phyloP scores from a whole-genome alignment of 1,140 invertebrate genomes.

The Cecropterus lyciades region DNA sequence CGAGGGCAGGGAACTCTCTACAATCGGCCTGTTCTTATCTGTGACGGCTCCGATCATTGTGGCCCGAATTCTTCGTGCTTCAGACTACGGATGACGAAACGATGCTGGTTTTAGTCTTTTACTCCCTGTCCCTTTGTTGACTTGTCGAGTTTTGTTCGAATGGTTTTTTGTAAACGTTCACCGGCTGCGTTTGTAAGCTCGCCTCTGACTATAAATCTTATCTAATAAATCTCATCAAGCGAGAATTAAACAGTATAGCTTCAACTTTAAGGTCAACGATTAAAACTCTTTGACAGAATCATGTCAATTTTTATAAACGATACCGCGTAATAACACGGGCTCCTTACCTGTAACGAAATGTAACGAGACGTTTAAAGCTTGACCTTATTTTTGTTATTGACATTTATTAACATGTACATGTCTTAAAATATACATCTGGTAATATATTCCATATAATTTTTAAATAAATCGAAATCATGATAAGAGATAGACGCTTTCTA shows the following conservation, averaged over 20 bases:
- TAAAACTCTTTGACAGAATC: slow-evolving; percentile 37
- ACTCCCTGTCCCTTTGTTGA: slow-evolving; percentile 71
- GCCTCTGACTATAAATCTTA: slow-evolving; percentile 72
- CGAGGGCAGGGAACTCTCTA: slow-evolving; percentile 67
- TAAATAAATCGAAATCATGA: neutral
- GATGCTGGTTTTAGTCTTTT: slow-evolving; percentile 70
- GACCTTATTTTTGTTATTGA: neutral
- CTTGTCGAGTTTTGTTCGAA: slow-evolving; percentile 72
- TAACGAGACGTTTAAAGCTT: neutral
- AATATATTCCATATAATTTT: neutral
- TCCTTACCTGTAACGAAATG: neutral
- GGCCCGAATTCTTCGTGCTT: slow-evolving; percentile 70
- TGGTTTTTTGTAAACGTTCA: slow-evolving; percentile 71
- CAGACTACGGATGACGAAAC: slow-evolving; percentile 73
- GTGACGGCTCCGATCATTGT: slow-evolving; percentile 75
- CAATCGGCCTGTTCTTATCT: slow-evolving; percentile 77
- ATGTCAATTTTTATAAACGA: slow-evolving; percentile 29
- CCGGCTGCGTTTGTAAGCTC: slow-evolving; percentile 63
- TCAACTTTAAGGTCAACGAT: slow-evolving; percentile 43
- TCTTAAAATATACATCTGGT: neutral
- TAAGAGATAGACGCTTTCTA: too few relatives aligned
- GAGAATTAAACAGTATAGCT: slow-evolving; percentile 53
- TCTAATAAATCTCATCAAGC: slow-evolving; percentile 69
- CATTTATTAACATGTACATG: neutral
- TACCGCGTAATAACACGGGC: slow-evolving; percentile 3